These are phyloP conservation scores for Tetramorium parvispinum DNA, from an alignment of 1,140 invertebrate genomes.

Conservation along the genomic window DNA sequence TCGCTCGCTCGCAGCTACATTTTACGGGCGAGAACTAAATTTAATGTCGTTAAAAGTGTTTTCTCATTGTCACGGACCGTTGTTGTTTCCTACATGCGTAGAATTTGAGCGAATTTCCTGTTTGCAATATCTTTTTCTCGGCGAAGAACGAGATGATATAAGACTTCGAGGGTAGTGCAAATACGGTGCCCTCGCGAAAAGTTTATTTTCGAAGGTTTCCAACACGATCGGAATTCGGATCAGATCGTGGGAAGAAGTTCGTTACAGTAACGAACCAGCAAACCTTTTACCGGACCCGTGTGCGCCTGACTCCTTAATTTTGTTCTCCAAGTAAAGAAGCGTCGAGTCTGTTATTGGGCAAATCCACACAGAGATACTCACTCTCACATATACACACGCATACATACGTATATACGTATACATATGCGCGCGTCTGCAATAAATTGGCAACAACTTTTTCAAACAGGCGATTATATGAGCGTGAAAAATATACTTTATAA, in stretches of 20 bases:
- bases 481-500: slow-evolving; percentile 38
- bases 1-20: neutral
- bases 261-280: slow-evolving; percentile 80
- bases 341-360: slow-evolving; percentile 1
- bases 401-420: neutral
- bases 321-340: slow-evolving; percentile 40
- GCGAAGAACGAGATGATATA: neutral
- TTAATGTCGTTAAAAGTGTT: neutral
- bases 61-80: neutral
- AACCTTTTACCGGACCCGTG: slow-evolving; percentile 60
- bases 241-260: slow-evolving; percentile 78
- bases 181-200: slow-evolving; percentile 40
- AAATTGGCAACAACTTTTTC: slow-evolving; percentile 12
- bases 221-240: slow-evolving; percentile 74
- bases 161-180: slow-evolving; percentile 35
- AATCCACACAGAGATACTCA: neutral
- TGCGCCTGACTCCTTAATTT: slow-evolving; percentile 58
- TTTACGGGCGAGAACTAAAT: slow-evolving; percentile 5
- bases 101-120: slow-evolving; percentile 23
- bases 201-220: slow-evolving; percentile 61
- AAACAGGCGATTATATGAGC: slow-evolving; percentile 32
- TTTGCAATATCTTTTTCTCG: slow-evolving; percentile 26
- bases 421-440: neutral
- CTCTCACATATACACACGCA: neutral
- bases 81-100: neutral